A percentile compares a stretch with the other conserved stretches of the same genome.
phyloP scores from a whole-genome alignment of 2,797 vertebrate species.

The Oreonectes daqikongensis region DNA sequence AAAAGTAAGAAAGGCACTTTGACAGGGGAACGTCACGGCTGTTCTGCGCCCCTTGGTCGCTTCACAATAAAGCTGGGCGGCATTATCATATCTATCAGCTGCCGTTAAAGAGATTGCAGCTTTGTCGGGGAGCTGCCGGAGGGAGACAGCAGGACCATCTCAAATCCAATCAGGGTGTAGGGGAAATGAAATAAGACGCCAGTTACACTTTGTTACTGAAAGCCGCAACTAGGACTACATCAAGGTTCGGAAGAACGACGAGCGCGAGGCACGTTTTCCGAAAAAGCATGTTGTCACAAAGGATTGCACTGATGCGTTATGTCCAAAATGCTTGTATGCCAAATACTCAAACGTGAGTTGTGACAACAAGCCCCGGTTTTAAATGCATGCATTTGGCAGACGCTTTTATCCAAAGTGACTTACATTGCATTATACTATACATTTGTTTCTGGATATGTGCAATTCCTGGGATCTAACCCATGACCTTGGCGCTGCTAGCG shows the following conservation, averaged over 20 bases:
- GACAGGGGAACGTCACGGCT: constrained; percentile 32
- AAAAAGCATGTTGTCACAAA: not conserved
- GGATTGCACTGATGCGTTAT: not conserved
- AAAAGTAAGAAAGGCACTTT: constrained; percentile 32
- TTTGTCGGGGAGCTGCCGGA: constrained; percentile 59
- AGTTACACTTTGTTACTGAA: constrained; percentile 65
- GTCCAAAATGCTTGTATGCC: too few species aligned
- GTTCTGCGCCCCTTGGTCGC: constrained; percentile 65
- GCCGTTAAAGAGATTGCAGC: constrained; percentile 74
- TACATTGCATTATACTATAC: too few species aligned
- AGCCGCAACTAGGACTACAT: constrained; percentile 49
- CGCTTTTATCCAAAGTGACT: too few species aligned
- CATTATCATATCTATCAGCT: constrained; percentile 77
- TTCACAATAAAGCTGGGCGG: constrained; percentile 71
- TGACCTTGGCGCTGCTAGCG: too few species aligned
- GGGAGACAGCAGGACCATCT: constrained; percentile 66
- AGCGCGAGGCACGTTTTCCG: not conserved
- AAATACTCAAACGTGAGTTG: not conserved
- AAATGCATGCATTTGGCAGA: too few species aligned
- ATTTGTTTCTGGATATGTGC: too few species aligned
- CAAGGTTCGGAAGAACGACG: constrained; percentile 24
- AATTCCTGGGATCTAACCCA: too few species aligned
- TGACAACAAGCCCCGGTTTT: not conserved
- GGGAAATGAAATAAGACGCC: constrained; percentile 75
- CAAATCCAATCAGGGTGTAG: constrained; percentile 77